phyloP scores from a whole-genome alignment of 2,888 invertebrate genomes.

The Chalcis sispes region DNA sequence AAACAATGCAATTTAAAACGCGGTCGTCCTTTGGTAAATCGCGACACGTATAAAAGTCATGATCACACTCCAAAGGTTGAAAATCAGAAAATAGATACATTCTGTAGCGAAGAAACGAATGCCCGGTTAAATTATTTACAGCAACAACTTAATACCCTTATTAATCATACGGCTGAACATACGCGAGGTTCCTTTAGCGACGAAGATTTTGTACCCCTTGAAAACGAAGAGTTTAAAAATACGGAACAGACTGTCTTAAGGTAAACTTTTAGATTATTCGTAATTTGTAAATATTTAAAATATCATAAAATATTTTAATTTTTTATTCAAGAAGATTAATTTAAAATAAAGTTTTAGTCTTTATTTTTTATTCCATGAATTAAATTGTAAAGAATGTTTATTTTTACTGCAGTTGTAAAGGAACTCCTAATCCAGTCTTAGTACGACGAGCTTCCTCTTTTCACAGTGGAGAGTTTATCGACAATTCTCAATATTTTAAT shows the following conservation, averaged over 20 bases:
- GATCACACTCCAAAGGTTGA: constrained; percentile 45
- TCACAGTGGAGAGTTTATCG: constrained; percentile 68
- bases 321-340: not conserved
- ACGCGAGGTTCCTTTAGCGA: constrained; percentile 64
- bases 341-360: not conserved
- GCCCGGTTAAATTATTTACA: constrained; percentile 67
- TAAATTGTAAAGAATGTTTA: not conserved
- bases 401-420: constrained; percentile 24
- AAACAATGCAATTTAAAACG: constrained; percentile 71
- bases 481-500: constrained; percentile 67
- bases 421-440: constrained; percentile 39
- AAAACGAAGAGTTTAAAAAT: constrained; percentile 72
- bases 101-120: constrained; percentile 68
- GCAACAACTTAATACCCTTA: constrained; percentile 67
- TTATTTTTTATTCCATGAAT: not conserved
- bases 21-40: constrained; percentile 47
- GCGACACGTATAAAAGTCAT: constrained; percentile 45
- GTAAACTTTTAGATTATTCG: too few relatives aligned
- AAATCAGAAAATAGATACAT: constrained; percentile 47
- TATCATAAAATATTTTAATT: not conserved
- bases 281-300: too few relatives aligned
- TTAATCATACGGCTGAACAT: constrained; percentile 68
- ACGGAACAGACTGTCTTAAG: not conserved
- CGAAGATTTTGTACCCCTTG: constrained; percentile 60
- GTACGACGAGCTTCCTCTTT: constrained; percentile 73